Conservation (phyloP, 2,888 invertebrate genomes). For the Nemapogon koenigi region DNA sequence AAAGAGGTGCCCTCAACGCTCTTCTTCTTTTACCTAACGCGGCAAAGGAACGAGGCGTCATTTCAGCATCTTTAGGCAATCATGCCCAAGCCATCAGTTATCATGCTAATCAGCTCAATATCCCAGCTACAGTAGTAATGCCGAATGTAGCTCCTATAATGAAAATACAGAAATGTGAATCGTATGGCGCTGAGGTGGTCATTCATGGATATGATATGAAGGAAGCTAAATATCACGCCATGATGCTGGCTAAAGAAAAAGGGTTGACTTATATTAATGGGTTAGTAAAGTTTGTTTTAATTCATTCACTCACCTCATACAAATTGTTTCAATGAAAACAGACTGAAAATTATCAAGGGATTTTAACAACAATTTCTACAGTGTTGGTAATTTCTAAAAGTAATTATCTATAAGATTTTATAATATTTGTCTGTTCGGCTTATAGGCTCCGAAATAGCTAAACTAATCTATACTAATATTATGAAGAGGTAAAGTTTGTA, state of each 20-base stretch:
- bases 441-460: no score
- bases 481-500: no score
- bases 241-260: slow-evolving; percentile 74
- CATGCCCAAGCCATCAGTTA: slow-evolving; percentile 86
- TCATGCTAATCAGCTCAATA: slow-evolving; percentile 74
- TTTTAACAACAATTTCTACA: no score
- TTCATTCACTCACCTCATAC: no score
- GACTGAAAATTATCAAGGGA: no score
- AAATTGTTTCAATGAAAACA: no score
- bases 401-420: no score
- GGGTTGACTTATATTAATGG: slow-evolving; percentile 87
- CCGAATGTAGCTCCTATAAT: slow-evolving; percentile 93
- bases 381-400: no score
- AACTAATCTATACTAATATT: no score
- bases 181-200: slow-evolving; percentile 85
- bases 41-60: slow-evolving; percentile 78
- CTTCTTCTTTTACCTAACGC: slow-evolving; percentile 76
- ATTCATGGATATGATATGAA: slow-evolving; percentile 83
- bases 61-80: slow-evolving; percentile 93
- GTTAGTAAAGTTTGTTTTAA: no score
- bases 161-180: slow-evolving; percentile 90
- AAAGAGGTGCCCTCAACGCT: slow-evolving; percentile 90
- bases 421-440: no score
- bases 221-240: slow-evolving; percentile 83
- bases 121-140: slow-evolving; percentile 91